Percentiles rank a stretch among this genome's conserved stretches.
Conservation (phyloP, 2,113 vertebrate species). For the Gambusia holbrooki region DNA sequence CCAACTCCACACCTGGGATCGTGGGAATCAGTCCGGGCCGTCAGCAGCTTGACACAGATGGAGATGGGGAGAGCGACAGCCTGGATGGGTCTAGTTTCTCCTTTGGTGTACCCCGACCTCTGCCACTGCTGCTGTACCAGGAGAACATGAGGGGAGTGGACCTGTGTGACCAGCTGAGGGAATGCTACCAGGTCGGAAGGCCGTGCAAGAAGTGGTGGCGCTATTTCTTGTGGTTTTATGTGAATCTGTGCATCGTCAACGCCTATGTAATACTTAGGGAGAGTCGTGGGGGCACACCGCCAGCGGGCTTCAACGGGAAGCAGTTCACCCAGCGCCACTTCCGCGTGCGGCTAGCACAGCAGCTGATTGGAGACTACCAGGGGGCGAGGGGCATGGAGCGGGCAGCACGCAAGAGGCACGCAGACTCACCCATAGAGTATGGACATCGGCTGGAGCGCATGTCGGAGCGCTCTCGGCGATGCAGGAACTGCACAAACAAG, state of each 20-base stretch:
- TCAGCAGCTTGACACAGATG: constrained; percentile 60
- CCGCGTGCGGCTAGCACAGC: constrained; percentile 82
- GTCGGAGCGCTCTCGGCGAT: constrained; percentile 83
- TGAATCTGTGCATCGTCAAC: constrained; percentile 84
- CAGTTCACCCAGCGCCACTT: constrained; percentile 85
- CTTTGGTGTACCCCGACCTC: constrained; percentile 76
- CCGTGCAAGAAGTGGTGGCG: constrained; percentile 86
- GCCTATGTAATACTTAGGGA: constrained; percentile 82
- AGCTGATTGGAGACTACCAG: constrained; percentile 85
- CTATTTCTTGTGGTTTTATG: constrained; percentile 86
- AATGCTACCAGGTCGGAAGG: constrained; percentile 84
- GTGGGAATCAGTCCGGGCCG: constrained; percentile 80
- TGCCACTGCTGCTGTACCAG: constrained; percentile 83
- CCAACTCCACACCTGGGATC: constrained; percentile 82
- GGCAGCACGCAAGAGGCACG: constrained; percentile 81
- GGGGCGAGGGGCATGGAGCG: constrained; percentile 83
- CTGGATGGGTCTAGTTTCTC: constrained; percentile 58
- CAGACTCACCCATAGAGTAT: constrained; percentile 84
- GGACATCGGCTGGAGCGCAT: constrained; percentile 86
- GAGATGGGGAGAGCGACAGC: constrained; percentile 68
- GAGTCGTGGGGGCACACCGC: constrained; percentile 76
- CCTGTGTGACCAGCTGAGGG: constrained; percentile 83
- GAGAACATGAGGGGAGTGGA: constrained; percentile 85
- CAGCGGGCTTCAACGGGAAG: constrained; percentile 80
- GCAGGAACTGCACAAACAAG: constrained; percentile 85